Conservation (phyloP, 23 tunicate genomes). For the Trididemnum clinides region DNA sequence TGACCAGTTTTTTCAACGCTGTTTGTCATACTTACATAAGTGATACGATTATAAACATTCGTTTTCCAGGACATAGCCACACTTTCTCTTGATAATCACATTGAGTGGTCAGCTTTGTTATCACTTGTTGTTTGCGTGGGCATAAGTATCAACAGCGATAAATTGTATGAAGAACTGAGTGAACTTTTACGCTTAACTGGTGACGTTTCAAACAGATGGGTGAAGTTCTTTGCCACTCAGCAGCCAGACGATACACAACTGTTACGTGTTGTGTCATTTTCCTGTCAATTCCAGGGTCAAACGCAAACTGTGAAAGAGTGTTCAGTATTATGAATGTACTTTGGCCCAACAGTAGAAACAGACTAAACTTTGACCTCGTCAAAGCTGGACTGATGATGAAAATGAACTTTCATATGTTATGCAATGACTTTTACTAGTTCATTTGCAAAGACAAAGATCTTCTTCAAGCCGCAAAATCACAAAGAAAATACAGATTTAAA, state of each 20-base stretch:
- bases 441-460: no score
- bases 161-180: constrained; percentile 5
- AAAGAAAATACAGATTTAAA: no score
- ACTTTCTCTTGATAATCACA: constrained; percentile 13
- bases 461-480: no score
- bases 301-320: no score
- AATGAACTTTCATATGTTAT: no score
- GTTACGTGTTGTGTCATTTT: constrained; percentile 11
- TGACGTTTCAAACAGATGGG: no score
- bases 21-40: constrained; percentile 14
- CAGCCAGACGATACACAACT: constrained; percentile 21
- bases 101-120: constrained; percentile 2
- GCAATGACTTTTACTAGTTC: no score
- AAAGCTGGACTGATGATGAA: no score
- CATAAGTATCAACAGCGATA: constrained; percentile 8
- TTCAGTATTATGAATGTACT: constrained; percentile 11
- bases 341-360: constrained; percentile 12
- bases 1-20: constrained; percentile 17
- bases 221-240: constrained; percentile 7
- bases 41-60: constrained; percentile 1
- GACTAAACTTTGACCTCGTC: background rate
- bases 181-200: background rate
- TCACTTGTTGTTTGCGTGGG: constrained; percentile 3
- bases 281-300: constrained; percentile 17
- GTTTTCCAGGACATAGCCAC: constrained; percentile 1